Base-by-base conservation (phyloP, 2,797 vertebrate genomes). In the Amphiprion clarkii region DNA sequence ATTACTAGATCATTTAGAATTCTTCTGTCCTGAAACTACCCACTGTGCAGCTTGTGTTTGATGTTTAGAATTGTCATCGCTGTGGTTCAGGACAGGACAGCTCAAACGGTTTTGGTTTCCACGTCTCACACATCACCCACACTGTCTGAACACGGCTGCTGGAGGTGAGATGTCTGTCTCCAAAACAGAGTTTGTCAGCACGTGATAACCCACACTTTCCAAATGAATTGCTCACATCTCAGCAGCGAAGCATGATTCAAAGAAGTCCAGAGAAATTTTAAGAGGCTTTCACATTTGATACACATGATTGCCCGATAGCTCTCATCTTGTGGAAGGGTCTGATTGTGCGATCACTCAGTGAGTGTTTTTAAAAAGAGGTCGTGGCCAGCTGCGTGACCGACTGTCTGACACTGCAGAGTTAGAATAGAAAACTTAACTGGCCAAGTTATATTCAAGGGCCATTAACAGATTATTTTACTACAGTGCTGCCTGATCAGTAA, bases 61-160 rank as follows among this genome's bases (percentile, higher is more conserved):
- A 57, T 54, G n/a, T 3, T 9, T 7, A 14, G 10, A 8, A 9
- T 25, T 44, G 27, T 66, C 54, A 54, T 62, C 57, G 36, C 27
- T 49, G 75, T 64, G 52, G 60, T 67, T 82, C 39, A 65, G 6
- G 1, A 42, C 25, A 73, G 54, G 39, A 58, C 64, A 82, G 61
- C 36, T 74, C 49, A 77, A 67, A 36, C 9, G 48, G 8, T 76
- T 65, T 74, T 39, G 52, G n/a, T 16, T 60, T 36, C 44, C 63
- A 36, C 1, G 64, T 87, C 69, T 91, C 75, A 74, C 84, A 87
- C 79, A 14, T 79, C 49, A 65, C 64, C 72, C 81, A 82, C 70
- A 11, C 40, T 23, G 74, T 88, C 83, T 81, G 61, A 74, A 57
- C 25, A 2, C n/a, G 17, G 57, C 60, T 5, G 0, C 51, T 36